These are phyloP conservation scores for Semibalanus balanoides DNA, from an alignment of 1,140 invertebrate species.

Conservation along the genomic window DNA sequence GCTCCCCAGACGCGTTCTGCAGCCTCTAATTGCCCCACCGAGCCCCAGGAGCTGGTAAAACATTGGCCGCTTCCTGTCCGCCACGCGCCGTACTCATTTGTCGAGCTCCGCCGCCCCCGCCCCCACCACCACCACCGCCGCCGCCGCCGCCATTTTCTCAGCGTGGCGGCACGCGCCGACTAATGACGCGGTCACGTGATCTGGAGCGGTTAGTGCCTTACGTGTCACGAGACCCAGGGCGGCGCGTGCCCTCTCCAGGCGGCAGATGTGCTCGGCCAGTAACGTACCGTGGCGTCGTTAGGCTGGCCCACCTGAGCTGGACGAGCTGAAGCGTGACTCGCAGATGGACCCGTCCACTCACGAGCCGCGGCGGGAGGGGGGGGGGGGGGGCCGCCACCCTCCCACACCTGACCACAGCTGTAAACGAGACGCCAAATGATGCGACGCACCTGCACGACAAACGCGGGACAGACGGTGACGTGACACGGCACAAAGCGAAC, in stretches of 20 bases:
- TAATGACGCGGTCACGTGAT: background rate
- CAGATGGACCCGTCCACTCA: background rate
- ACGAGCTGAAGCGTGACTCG: background rate
- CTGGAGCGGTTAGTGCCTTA: too few relatives aligned
- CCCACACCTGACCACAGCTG: too few relatives aligned
- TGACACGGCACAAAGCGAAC: too few relatives aligned
- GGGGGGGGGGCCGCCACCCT: too few relatives aligned
- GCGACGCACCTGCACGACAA: too few relatives aligned
- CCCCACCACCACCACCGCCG: too few relatives aligned
- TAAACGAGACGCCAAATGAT: too few relatives aligned
- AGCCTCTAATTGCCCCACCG: too few relatives aligned
- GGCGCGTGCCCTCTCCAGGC: background rate
- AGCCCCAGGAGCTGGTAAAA: background rate
- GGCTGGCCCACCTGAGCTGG: background rate
- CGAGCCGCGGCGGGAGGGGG: too few relatives aligned
- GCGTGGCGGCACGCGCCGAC: background rate
- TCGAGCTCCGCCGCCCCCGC: background rate
- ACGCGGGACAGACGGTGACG: too few relatives aligned
- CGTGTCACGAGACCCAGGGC: background rate
- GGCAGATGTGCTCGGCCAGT: background rate
- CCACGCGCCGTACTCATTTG: background rate
- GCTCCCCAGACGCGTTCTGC: too few relatives aligned
- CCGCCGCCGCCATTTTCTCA: background rate
- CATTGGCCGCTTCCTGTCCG: background rate
- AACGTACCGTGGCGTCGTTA: background rate